Conservation (phyloP, 2,797 vertebrate genomes). For the Mormyrus proboscirostris region DNA sequence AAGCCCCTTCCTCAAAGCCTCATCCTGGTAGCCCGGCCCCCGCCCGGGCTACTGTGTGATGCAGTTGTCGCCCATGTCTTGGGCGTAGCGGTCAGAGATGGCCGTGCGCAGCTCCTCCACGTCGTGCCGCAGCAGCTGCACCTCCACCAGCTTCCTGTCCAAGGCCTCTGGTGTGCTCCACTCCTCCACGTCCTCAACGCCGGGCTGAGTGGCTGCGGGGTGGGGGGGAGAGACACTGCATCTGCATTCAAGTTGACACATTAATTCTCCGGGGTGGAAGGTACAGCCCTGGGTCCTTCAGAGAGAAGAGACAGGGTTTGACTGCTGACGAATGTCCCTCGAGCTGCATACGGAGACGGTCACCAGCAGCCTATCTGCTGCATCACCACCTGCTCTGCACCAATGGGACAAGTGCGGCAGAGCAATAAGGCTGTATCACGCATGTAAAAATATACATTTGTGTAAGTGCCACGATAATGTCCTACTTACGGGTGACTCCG, state of each 20-base stretch:
- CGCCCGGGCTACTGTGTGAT: slow-evolving; percentile 74
- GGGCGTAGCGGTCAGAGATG: slow-evolving; percentile 89
- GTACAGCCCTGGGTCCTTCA: neutral
- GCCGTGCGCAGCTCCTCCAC: slow-evolving; percentile 87
- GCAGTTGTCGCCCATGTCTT: slow-evolving; percentile 99
- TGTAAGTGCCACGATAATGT: neutral
- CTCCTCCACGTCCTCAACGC: slow-evolving; percentile 62
- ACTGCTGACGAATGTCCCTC: neutral
- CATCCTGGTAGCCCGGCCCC: neutral
- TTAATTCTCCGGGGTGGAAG: neutral
- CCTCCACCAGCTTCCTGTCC: slow-evolving; percentile 78
- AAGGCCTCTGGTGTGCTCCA: slow-evolving; percentile 75
- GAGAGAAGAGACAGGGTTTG: neutral
- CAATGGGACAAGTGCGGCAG: neutral
- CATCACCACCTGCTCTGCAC: neutral
- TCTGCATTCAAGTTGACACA: neutral
- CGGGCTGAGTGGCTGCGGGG: slow-evolving; percentile 57
- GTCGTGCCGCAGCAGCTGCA: slow-evolving; percentile 79
- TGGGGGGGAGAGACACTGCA: neutral
- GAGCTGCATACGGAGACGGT: neutral
- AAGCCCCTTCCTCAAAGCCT: neutral
- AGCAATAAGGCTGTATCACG: neutral
- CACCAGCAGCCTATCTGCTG: neutral
- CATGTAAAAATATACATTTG: neutral
- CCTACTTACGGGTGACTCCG: slow-evolving; percentile 78